These are phyloP conservation scores for Lasiurus borealis DNA, from an alignment of 2,113 vertebrate species.

Conservation along the genomic window DNA sequence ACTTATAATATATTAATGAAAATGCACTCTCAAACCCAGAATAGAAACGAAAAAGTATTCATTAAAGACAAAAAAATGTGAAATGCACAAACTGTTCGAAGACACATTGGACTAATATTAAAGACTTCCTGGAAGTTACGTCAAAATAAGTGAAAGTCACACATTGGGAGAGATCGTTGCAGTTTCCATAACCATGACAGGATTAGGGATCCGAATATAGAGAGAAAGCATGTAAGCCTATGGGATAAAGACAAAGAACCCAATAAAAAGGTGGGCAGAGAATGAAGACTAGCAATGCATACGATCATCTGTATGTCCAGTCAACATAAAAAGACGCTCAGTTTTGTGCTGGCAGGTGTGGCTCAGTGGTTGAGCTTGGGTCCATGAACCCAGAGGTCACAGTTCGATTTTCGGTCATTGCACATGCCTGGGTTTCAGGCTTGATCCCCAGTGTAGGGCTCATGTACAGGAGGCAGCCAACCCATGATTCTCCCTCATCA, in stretches of 20 bases:
- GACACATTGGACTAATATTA: neutral
- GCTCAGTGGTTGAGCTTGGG: no score
- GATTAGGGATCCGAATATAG: neutral
- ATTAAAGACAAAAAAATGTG: neutral
- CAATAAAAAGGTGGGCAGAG: neutral
- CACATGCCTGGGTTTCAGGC: no score
- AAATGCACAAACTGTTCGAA: neutral
- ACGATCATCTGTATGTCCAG: neutral
- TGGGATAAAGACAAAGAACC: neutral
- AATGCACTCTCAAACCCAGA: neutral
- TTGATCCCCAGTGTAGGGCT: no score
- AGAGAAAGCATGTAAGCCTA: neutral
- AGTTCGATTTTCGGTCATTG: no score
- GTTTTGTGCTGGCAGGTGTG: no score
- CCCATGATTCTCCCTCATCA: no score
- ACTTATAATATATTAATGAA: neutral
- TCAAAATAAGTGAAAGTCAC: neutral
- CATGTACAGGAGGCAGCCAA: no score
- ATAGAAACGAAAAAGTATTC: neutral
- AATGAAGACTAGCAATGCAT: neutral
- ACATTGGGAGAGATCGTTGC: neutral
- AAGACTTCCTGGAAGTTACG: slow-evolving; percentile 1
- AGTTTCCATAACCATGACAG: neutral
- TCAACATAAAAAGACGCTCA: neutral
- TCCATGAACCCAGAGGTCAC: no score